Conservation (phyloP, 2,113 vertebrate genomes). For the Agapornis roseicollis region DNA sequence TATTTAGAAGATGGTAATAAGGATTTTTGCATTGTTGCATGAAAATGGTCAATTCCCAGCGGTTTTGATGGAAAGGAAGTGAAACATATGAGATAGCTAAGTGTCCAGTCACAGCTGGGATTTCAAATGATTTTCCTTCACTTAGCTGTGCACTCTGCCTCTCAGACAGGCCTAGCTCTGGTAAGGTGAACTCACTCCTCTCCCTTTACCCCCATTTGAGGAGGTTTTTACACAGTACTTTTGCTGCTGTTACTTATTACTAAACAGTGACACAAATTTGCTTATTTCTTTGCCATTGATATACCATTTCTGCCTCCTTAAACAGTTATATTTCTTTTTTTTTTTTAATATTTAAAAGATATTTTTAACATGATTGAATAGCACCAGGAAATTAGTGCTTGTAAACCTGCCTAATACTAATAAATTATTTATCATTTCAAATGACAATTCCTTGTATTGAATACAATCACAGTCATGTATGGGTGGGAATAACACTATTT, state of each 20-base stretch:
- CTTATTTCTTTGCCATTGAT: background rate
- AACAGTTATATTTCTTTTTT: background rate
- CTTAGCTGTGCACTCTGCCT: conserved; percentile 34
- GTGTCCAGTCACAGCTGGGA: conserved; percentile 74
- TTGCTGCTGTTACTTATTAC: conserved; percentile 60
- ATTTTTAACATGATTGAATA: conserved; percentile 27
- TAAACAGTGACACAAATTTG: conserved; percentile 50
- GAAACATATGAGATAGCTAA: conserved; percentile 74
- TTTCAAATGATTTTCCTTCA: conserved; percentile 67
- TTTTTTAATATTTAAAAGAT: background rate
- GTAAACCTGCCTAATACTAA: conserved; percentile 40
- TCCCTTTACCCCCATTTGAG: conserved; percentile 31
- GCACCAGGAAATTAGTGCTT: conserved; percentile 53
- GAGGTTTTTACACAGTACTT: conserved; percentile 69
- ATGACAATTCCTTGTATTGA: conserved; percentile 18
- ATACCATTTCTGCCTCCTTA: background rate
- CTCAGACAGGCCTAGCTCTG: conserved; percentile 38
- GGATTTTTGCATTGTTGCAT: conserved; percentile 97
- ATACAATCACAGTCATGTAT: background rate
- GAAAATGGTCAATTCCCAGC: conserved; percentile 90
- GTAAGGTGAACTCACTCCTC: conserved; percentile 34
- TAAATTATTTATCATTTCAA: conserved; percentile 61
- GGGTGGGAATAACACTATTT: background rate
- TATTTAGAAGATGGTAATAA: conserved; percentile 99
- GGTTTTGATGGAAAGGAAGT: conserved; percentile 83